These are phyloP conservation scores for Melipona quadrifasciata DNA, from an alignment of 1,140 invertebrate species.

Conservation along the genomic window DNA sequence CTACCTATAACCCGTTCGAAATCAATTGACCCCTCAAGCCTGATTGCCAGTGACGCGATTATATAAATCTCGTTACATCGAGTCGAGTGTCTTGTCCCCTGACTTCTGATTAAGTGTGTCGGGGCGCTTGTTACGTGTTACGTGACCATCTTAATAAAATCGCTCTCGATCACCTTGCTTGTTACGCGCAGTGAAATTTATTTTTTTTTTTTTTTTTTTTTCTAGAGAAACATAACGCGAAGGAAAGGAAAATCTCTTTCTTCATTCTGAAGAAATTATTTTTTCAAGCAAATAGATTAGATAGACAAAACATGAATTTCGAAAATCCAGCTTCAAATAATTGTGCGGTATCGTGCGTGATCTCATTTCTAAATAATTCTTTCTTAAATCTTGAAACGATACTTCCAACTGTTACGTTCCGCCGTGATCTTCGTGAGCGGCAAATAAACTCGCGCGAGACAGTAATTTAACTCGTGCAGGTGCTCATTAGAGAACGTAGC, in stretches of 20 bases:
- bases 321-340: too few relatives aligned
- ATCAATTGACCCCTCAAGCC: not conserved
- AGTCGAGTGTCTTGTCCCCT: not conserved
- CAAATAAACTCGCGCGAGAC: not conserved
- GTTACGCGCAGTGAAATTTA: not conserved
- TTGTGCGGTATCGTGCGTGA: too few relatives aligned
- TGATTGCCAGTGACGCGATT: not conserved
- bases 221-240: rapidly evolving
- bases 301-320: too few relatives aligned
- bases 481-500: not conserved
- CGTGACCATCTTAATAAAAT: not conserved
- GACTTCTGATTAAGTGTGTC: not conserved
- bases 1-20: slow-evolving; percentile 38
- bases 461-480: slow-evolving; percentile 2
- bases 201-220: not conserved
- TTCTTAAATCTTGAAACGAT: not conserved
- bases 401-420: rapidly evolving
- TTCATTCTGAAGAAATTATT: too few relatives aligned
- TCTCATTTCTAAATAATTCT: not conserved
- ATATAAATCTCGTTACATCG: not conserved
- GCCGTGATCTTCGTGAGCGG: too few relatives aligned
- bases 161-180: not conserved
- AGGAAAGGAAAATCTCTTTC: not conserved
- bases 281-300: too few relatives aligned
- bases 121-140: not conserved